These are phyloP conservation scores for Rhimphoctona megacephalus DNA, from an alignment of 2,888 invertebrate genomes.

Conservation along the genomic window DNA sequence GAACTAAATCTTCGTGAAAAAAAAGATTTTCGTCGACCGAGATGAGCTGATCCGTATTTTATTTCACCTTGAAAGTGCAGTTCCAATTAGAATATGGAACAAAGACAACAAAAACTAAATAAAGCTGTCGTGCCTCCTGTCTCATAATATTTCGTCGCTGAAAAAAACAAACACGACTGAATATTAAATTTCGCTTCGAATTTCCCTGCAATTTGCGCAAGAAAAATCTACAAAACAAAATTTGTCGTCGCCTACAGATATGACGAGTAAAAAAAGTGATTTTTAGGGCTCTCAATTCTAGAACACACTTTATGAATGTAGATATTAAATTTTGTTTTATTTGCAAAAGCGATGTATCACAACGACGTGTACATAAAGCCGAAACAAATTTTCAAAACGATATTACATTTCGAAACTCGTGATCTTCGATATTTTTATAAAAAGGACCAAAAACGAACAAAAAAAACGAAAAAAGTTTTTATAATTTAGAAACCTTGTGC, in stretches of 20 bases:
- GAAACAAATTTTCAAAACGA: conserved; percentile 28
- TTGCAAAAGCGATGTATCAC: background rate
- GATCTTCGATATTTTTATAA: conserved; percentile 50
- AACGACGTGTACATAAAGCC: conserved; percentile 35
- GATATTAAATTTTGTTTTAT: no score
- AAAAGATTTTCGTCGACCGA: no score
- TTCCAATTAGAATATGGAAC: conserved; percentile 26
- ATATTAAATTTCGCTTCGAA: conserved; percentile 39
- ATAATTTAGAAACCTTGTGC: background rate
- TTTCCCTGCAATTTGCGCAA: background rate
- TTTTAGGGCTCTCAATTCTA: background rate
- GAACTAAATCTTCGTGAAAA: no score
- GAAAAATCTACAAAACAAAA: background rate
- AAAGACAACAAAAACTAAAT: conserved; percentile 26
- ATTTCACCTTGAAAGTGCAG: background rate
- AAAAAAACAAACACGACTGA: conserved; percentile 49
- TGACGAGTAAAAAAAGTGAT: background rate
- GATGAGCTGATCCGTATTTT: background rate
- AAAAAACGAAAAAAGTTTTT: background rate
- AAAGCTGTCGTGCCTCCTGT: conserved; percentile 63
- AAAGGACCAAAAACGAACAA: conserved; percentile 19
- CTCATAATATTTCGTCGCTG: conserved; percentile 41
- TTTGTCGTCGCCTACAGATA: background rate
- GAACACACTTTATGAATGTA: background rate
- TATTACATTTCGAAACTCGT: conserved; percentile 14